These are phyloP conservation scores for Troglohyphantes excavatus DNA, from an alignment of 2,888 invertebrate genomes.

Conservation along the genomic window DNA sequence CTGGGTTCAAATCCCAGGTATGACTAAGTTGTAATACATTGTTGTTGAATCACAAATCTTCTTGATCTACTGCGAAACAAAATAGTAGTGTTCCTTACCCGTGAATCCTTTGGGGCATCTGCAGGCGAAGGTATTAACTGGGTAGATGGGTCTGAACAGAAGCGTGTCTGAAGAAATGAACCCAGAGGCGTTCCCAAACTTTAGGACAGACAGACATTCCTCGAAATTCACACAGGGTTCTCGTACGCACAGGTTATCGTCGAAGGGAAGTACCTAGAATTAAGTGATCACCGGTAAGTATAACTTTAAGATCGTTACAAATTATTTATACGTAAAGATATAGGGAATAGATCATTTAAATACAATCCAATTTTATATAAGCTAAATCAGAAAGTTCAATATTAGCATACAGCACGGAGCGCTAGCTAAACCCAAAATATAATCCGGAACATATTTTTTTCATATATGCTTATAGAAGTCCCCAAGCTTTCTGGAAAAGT, in stretches of 20 bases:
- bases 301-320: no score
- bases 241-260: conserved; percentile 96
- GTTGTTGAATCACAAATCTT: neutral
- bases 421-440: no score
- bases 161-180: conserved; percentile 94
- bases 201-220: conserved; percentile 93
- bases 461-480: no score
- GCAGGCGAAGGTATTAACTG: conserved; percentile 96
- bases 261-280: conserved; percentile 93
- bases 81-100: conserved; percentile 84
- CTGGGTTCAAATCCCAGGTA: neutral
- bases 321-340: no score
- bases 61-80: neutral
- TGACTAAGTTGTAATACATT: neutral
- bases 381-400: no score
- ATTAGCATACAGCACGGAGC: no score
- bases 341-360: no score
- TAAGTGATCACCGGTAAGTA: no score
- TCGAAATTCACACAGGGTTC: conserved; percentile 98
- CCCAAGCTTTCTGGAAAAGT: no score
- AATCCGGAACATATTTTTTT: no score
- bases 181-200: conserved; percentile 91
- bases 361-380: no score
- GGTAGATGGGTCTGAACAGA: conserved; percentile 95
- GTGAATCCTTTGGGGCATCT: conserved; percentile 95